A percentile compares a stretch with the other conserved stretches of the same genome.
phyloP scores from a whole-genome alignment of 2,797 vertebrate species.

The Hydrocynus forskahlii region DNA sequence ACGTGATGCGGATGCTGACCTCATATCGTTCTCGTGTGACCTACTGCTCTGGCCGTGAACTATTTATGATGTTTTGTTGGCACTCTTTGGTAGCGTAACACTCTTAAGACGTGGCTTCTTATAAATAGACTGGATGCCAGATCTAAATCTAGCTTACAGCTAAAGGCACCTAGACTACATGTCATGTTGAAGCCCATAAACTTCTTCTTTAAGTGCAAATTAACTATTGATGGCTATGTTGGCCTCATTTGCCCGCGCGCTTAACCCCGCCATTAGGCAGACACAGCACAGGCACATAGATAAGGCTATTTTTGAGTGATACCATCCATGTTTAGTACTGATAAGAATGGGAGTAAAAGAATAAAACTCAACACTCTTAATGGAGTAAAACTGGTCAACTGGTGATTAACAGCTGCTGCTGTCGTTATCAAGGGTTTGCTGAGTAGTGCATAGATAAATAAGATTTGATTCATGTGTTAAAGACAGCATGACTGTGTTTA shows the following conservation, averaged over 20 bases:
- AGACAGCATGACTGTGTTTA: not conserved
- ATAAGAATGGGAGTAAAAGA: constrained; percentile 30
- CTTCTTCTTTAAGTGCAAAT: constrained; percentile 6
- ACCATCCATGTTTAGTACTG: constrained; percentile 29
- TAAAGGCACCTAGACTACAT: constrained; percentile 10
- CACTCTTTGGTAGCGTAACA: not conserved
- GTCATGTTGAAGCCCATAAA: not conserved
- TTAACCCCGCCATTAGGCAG: constrained; percentile 29
- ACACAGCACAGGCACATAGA: constrained; percentile 42
- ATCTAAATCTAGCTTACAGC: constrained; percentile 26
- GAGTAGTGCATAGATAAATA: constrained; percentile 11
- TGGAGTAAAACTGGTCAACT: constrained; percentile 4
- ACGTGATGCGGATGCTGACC: not conserved
- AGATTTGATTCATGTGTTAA: not conserved
- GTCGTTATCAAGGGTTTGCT: constrained; percentile 15
- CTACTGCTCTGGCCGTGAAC: not conserved
- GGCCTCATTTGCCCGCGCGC: constrained; percentile 14
- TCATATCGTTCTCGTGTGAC: not conserved
- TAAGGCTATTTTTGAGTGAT: constrained; percentile 43
- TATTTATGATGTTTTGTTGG: constrained; percentile 22
- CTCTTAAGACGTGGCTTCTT: not conserved
- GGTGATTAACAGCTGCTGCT: constrained; percentile 6
- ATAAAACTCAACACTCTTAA: constrained; percentile 26
- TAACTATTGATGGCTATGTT: constrained; percentile 18
- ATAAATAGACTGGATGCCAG: constrained; percentile 22